Conservation (phyloP, 2,113 vertebrate species). For the Entelurus aequoreus region DNA sequence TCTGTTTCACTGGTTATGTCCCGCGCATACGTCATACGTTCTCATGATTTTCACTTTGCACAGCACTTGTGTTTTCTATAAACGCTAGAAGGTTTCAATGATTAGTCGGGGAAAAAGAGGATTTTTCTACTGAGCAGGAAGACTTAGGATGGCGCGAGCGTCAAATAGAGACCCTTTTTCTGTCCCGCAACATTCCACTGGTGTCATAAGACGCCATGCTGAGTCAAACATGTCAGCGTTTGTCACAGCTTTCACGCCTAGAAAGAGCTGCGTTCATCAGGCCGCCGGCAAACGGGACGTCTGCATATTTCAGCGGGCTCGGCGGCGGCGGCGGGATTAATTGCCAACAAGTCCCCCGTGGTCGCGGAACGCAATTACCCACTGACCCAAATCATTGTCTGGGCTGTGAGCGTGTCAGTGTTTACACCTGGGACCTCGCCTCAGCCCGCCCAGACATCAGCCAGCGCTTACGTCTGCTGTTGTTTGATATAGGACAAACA, state of each 20-base stretch:
- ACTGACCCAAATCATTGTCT: conserved; percentile 70
- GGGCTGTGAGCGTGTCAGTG: conserved; percentile 50
- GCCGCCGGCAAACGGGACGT: conserved; percentile 29
- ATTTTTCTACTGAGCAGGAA: neutral
- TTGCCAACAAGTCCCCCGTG: conserved; percentile 58
- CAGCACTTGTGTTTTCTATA: too few relatives aligned
- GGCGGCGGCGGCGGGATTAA: conserved; percentile 54
- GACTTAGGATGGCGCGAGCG: conserved; percentile 13
- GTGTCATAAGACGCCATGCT: conserved; percentile 10
- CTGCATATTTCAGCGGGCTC: conserved; percentile 44
- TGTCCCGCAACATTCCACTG: conserved; percentile 3
- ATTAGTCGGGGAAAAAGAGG: too few relatives aligned
- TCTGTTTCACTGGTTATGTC: too few relatives aligned
- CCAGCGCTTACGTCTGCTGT: neutral
- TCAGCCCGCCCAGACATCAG: conserved; percentile 13
- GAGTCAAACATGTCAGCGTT: conserved; percentile 16
- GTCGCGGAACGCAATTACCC: conserved; percentile 67
- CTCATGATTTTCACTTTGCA: too few relatives aligned
- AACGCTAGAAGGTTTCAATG: too few relatives aligned
- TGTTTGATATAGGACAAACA: neutral
- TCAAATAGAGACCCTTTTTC: neutral
- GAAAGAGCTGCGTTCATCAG: conserved; percentile 31
- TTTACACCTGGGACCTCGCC: conserved; percentile 20
- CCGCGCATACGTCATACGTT: too few relatives aligned
- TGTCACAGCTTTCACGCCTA: conserved; percentile 16